Percentiles rank a stretch among this genome's conserved stretches.
Evolutionary conservation across 2,113 vertebrate genomes (phyloP).

Genomic region (Melanocharis versteri): DNA sequence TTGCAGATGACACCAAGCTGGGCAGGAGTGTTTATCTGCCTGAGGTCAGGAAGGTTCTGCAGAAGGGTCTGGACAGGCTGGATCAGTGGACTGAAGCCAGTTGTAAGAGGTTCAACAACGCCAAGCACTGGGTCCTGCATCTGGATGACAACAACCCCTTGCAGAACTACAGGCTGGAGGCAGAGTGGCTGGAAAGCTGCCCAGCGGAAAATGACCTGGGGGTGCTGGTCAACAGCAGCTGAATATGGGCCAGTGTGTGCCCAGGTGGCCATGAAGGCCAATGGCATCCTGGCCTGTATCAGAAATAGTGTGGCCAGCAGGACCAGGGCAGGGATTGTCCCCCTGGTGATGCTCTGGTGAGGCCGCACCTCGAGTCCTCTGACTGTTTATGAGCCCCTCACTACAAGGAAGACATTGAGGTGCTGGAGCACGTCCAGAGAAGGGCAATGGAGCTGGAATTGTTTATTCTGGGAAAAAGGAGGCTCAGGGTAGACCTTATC

Average conservation of each 20-base stretch:
- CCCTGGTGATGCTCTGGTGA: not conserved
- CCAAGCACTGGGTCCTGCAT: too few relatives aligned
- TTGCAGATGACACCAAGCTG: not conserved
- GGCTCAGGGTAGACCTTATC: not conserved
- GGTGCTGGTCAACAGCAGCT: not conserved
- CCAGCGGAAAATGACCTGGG: not conserved
- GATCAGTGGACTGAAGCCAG: not conserved
- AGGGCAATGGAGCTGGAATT: not conserved
- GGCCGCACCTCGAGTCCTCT: not conserved
- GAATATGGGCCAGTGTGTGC: not conserved
- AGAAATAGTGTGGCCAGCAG: not conserved
- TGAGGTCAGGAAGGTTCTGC: not conserved
- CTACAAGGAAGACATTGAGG: not conserved
- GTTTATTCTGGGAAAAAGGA: not conserved
- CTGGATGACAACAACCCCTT: not conserved
- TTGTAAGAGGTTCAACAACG: not conserved
- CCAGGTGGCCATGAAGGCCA: not conserved
- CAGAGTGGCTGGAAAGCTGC: not conserved
- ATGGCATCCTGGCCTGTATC: not conserved
- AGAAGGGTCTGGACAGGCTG: not conserved
- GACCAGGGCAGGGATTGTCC: not conserved
- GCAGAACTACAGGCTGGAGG: not conserved
- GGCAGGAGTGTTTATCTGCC: not conserved
- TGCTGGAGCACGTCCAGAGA: not conserved
- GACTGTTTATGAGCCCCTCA: not conserved